Evolutionary conservation across 2,113 vertebrate species (phyloP).

Genomic region (Antigone vipio): DNA sequence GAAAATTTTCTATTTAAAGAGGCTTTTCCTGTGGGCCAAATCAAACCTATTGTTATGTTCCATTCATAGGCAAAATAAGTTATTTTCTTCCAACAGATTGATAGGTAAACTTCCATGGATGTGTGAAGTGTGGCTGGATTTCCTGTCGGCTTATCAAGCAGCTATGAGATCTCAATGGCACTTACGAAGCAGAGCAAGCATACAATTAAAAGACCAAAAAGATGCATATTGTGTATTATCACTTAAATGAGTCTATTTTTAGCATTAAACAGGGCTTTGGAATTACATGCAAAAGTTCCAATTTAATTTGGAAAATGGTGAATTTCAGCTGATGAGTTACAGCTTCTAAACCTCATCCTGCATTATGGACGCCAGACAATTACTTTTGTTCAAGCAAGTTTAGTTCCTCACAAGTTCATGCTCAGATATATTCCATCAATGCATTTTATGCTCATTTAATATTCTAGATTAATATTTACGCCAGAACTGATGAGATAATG

Average conservation of each 20-base stretch:
- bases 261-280: background rate
- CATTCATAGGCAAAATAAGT: background rate
- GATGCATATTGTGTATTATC: background rate
- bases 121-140: accelerated
- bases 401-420: background rate
- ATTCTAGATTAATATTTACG: background rate
- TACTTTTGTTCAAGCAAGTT: background rate
- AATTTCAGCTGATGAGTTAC: background rate
- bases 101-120: background rate
- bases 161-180: background rate
- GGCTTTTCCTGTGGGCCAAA: background rate
- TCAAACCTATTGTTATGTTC: background rate
- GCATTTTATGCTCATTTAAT: background rate
- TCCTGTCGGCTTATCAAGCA: background rate
- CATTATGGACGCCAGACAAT: accelerated
- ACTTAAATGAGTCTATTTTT: background rate
- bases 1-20: background rate
- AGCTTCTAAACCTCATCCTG: background rate
- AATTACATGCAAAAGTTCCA: background rate
- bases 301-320: background rate
- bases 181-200: background rate
- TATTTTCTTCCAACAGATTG: background rate
- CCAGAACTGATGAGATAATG: background rate
- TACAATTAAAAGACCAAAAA: background rate
- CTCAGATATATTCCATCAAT: background rate